Evolutionary conservation across 2,113 vertebrate genomes (phyloP).

Genomic region (Spea multiplicata): DNA sequence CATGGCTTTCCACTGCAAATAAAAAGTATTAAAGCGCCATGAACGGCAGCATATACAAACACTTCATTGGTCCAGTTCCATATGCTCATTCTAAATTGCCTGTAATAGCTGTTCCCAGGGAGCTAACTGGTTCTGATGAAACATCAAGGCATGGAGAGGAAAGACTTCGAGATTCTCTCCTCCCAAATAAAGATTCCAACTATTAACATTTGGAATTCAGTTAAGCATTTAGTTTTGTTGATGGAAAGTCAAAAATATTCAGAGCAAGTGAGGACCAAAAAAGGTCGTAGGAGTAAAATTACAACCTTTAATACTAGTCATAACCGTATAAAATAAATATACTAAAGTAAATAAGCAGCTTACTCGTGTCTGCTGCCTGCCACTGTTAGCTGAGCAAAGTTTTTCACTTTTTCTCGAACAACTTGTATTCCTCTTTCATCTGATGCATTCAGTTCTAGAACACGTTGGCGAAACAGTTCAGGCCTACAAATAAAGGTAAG

Average conservation of each 20-base stretch:
- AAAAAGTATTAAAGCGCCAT: constrained; percentile 7
- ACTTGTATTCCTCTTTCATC: constrained; percentile 98
- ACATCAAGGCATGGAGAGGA: too few relatives aligned
- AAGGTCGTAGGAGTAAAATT: too few relatives aligned
- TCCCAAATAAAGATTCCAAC: too few relatives aligned
- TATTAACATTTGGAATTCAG: too few relatives aligned
- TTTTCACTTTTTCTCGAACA: constrained; percentile 92
- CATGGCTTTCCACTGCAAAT: constrained; percentile 82
- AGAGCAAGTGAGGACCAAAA: too few relatives aligned
- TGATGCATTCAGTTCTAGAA: constrained; percentile 94
- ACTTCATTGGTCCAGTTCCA: too few relatives aligned
- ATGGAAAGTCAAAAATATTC: too few relatives aligned
- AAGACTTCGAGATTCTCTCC: too few relatives aligned
- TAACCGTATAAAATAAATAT: not conserved
- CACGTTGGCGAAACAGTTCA: constrained; percentile 84
- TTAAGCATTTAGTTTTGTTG: too few relatives aligned
- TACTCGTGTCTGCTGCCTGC: constrained; percentile 87
- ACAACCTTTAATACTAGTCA: not conserved
- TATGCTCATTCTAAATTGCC: too few relatives aligned
- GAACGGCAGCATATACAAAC: not conserved
- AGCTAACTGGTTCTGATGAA: too few relatives aligned
- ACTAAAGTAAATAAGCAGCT: constrained; percentile 57
- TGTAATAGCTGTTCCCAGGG: too few relatives aligned
- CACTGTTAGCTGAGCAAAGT: constrained; percentile 89
- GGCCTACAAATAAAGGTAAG: constrained; percentile 66